phyloP scores from a whole-genome alignment of 2,797 vertebrate genomes.

The Anguilla anguilla region DNA sequence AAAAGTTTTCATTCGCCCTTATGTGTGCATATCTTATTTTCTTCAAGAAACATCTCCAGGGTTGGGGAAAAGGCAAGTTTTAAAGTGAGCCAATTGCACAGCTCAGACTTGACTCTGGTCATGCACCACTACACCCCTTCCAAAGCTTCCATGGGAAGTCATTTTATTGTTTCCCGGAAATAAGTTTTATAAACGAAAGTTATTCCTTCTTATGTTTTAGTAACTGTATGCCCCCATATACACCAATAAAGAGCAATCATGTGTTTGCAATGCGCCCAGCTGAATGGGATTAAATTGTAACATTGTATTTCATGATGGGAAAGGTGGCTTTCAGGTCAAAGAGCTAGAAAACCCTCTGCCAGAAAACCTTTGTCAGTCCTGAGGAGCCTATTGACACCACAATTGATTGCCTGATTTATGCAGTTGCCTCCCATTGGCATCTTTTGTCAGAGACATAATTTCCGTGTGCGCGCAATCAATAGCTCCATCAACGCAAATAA shows the following conservation, averaged over 20 bases:
- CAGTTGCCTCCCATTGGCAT: slow-evolving; percentile 73
- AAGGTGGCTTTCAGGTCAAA: slow-evolving; percentile 60
- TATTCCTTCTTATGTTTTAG: not conserved
- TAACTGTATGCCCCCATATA: not conserved
- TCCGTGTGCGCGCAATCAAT: slow-evolving; percentile 85
- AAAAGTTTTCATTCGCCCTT: no score
- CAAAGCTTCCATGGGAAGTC: no score
- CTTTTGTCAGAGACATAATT: slow-evolving; percentile 80
- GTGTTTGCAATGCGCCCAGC: not conserved
- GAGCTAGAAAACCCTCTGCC: slow-evolving; percentile 56
- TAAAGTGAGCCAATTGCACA: not conserved
- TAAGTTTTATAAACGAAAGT: not conserved
- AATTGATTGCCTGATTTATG: slow-evolving; percentile 92
- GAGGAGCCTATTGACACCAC: slow-evolving; percentile 74
- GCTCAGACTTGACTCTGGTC: not conserved
- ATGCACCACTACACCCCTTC: not conserved
- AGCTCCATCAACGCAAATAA: slow-evolving; percentile 78
- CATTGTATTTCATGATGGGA: not conserved
- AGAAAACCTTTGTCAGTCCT: slow-evolving; percentile 68
- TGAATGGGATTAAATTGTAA: not conserved
- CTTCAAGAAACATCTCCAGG: no score
- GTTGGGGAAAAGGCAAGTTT: not conserved
- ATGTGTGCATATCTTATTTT: no score
- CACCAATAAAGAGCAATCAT: not conserved
- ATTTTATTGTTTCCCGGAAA: not conserved